Base-by-base conservation (phyloP, 2,113 vertebrate species). In the Tricholaema leucomelas region DNA sequence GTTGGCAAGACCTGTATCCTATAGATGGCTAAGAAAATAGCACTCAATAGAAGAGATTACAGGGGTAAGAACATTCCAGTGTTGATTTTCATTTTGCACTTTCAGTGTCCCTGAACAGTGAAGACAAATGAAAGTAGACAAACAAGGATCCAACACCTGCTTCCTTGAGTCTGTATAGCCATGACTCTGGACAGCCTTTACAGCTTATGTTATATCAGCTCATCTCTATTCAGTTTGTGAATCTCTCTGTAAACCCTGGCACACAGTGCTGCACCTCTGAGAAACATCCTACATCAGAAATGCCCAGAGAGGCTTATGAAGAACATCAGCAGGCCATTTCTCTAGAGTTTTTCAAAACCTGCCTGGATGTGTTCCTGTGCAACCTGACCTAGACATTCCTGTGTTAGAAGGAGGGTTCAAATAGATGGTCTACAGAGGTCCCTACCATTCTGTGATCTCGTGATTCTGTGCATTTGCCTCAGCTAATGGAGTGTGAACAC, bases 1-100 rank as follows among this genome's bases (percentile, higher is more conserved):
- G 9, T 48, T 0, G 0, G 31, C 8, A 16, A 44, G 12, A 20
- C 59, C 21, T 27, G 10, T 40, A n/a, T 35, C n/a, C 44, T 65
- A 31, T 7, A 30, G 24, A 20, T 30, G 44, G 6, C 15, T 30
- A 21, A 58, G 59, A 44, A 73, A 85, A 69, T 20, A 85, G 2
- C 3, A 8, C 9, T 24, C 54, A 46, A 0, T 25, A 31, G 38
- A 44, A 48, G 20, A 83, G 25, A 48, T 56, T 69, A 55, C 20
- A 16, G 16, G 21, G 23, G 14, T 50, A 48, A 91, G 20, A 91
- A 15, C 28, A 76, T 35, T 35, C 19, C 35, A 35, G 21, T 12
- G 46, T 7, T 50, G 60, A 24, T 55, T 50, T 56, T 12, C 8
- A 13, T 76, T 78, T 74, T 66, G 14, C 55, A 28, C 12, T 46